Evolutionary conservation across 2,888 invertebrate genomes (phyloP).

Genomic region (Lordiphosa andalusiaca): DNA sequence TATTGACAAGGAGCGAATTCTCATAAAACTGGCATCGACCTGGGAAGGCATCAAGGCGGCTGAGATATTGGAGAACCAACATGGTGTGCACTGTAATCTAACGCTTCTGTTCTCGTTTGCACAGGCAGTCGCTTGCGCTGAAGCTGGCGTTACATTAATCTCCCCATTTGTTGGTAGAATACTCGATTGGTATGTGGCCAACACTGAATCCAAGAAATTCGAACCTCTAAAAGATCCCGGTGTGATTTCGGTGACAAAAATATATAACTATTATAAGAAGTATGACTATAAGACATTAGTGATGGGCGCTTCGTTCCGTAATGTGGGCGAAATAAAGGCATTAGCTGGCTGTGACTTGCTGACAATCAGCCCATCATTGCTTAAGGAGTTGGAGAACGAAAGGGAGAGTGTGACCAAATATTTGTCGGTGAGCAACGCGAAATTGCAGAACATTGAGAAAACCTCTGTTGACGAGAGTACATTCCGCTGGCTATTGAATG

Average conservation of each 20-base stretch:
- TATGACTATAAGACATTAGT: constrained; percentile 97
- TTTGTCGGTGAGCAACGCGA: constrained; percentile 85
- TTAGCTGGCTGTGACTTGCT: constrained; percentile 97
- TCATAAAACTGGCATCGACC: constrained; percentile 98
- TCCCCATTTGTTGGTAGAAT: constrained; percentile 99
- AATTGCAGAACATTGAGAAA: constrained; percentile 86
- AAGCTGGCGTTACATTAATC: constrained; percentile 97
- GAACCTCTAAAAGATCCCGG: constrained; percentile 96
- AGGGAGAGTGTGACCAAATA: constrained; percentile 84
- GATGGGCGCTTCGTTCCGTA: constrained; percentile 99
- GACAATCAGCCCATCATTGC: constrained; percentile 95
- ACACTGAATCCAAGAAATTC: constrained; percentile 91
- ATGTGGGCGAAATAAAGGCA: constrained; percentile 94
- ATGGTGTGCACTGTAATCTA: constrained; percentile 98
- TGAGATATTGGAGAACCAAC: constrained; percentile 92
- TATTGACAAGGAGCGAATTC: constrained; percentile 93
- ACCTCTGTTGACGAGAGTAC: constrained; percentile 89
- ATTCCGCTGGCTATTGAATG: constrained; percentile 98
- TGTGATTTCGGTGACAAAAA: constrained; percentile 94
- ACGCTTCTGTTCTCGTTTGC: constrained; percentile 97
- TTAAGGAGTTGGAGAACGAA: constrained; percentile 91
- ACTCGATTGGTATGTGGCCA: constrained; percentile 97
- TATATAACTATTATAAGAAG: constrained; percentile 99
- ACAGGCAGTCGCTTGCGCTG: constrained; percentile 99
- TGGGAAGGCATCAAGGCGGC: constrained; percentile 99